phyloP scores from a whole-genome alignment of 2,888 invertebrate genomes.

The Poecilobothrus nobilitatus region DNA sequence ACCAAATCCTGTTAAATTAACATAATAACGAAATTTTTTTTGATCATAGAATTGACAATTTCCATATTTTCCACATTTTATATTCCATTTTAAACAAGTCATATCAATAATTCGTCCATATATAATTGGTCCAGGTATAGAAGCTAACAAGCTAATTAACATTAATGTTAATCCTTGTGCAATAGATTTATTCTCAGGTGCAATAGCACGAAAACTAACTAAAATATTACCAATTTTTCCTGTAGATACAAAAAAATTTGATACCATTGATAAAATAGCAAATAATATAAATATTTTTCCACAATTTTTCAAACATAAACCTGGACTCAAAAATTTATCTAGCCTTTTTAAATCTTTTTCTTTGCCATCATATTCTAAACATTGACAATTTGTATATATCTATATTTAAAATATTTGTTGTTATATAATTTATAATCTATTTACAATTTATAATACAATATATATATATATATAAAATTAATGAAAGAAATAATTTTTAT shows the following conservation, averaged over 20 bases:
- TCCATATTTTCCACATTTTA: conserved; percentile 52
- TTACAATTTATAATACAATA: too few relatives aligned
- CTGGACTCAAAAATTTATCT: conserved; percentile 34
- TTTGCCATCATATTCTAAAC: conserved; percentile 15
- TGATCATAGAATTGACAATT: conserved; percentile 62
- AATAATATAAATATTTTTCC: conserved; percentile 46
- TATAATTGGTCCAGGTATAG: conserved; percentile 62
- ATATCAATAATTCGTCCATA: conserved; percentile 56
- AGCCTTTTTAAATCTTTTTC: background rate
- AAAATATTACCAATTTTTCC: conserved; percentile 58
- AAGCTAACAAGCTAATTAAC: conserved; percentile 53
- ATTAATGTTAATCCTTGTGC: conserved; percentile 56
- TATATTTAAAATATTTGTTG: conserved; percentile 21
- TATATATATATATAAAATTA: too few relatives aligned
- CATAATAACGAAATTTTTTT: conserved; percentile 48
- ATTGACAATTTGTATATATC: conserved; percentile 34
- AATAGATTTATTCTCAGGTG: conserved; percentile 54
- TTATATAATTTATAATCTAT: too few relatives aligned
- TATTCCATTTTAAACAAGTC: conserved; percentile 59
- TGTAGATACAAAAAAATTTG: conserved; percentile 55
- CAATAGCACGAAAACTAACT: conserved; percentile 56
- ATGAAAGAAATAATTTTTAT: too few relatives aligned
- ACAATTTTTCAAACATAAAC: conserved; percentile 47
- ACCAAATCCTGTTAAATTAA: conserved; percentile 52
- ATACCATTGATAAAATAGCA: conserved; percentile 45